Evolutionary conservation across 2,797 vertebrate genomes (phyloP), one percentile per base, ranked within the genome.

Genomic region (Chlorospingus flavigularis): DNA sequence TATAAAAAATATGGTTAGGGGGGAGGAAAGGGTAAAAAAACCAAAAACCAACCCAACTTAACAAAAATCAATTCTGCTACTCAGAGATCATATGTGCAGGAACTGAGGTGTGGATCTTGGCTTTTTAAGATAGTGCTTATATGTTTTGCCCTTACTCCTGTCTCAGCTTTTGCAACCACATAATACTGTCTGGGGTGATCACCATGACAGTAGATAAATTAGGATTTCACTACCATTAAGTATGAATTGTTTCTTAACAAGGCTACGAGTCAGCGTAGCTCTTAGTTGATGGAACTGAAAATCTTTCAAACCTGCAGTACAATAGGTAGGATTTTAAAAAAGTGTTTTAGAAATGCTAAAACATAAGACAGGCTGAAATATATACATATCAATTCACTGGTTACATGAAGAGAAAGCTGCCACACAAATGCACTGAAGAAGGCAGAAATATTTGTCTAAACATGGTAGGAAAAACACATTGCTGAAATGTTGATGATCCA

Each of bases 181-280:
- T 51, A 70, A 82, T 37, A 54, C 25, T 76, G 60, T 87, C 31
- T 37, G 60, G 16, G 39, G 51, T 63, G 31, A 95, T 91, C 58
- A 68, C 47, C 55, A 23, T 17, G 30, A 81, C 43, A 92, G 74
- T 28, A 40, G 84, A 75, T 84, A 88, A 92, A 92, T 71, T 42
- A 82, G 37, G 58, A 90, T 73, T 84, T 61, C 77, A 75, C 73
- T 90, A 72, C 58, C 47, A 58, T 58, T 67, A 84, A 86, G 62
- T 54, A 58, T 68, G 81, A 94, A 85, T 62, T 65, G 15, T 55
- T 89, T 78, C 50, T 87, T 89, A 91, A 85, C 35, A 68, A 65
- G 50, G 61, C 70, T 51, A 39, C 2, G 0, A 62, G 79, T 61
- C 51, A 79, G 40, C 0, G 0, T 28, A 73, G 74, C 12, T 89